Conservation (phyloP, 1,140 invertebrate genomes). For the Diorhabda sublineata region DNA sequence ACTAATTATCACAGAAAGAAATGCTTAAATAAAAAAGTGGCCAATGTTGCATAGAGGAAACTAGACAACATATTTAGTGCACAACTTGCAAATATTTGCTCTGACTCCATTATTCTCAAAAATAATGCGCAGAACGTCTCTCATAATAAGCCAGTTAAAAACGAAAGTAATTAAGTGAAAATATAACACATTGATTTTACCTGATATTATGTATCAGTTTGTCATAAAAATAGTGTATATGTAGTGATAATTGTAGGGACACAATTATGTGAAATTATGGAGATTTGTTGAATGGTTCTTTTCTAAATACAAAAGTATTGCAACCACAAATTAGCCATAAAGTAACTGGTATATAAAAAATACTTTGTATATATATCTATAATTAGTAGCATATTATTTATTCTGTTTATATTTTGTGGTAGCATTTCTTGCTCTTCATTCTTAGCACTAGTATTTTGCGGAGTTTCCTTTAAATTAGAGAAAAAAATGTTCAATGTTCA, state of each 20-base stretch:
- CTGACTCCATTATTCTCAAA: constrained; percentile 20
- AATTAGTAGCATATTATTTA: background rate
- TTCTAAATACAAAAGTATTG: constrained; percentile 1
- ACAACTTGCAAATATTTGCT: background rate
- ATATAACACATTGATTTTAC: no score
- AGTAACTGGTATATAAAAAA: background rate
- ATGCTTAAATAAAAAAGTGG: constrained; percentile 35
- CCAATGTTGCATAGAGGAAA: constrained; percentile 21
- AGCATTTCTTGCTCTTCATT: background rate
- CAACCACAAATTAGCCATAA: background rate
- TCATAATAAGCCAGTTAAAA: background rate
- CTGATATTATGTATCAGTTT: background rate
- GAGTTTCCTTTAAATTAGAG: constrained; percentile 11
- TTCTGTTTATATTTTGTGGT: background rate
- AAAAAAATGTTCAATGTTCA: constrained; percentile 11
- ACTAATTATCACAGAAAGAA: constrained; percentile 42
- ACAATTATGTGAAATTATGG: background rate
- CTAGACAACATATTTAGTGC: constrained; percentile 31
- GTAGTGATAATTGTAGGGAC: background rate
- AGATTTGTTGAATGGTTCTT: background rate
- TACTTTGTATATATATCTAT: background rate
- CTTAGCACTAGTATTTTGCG: constrained; percentile 15
- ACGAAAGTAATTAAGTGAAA: background rate
- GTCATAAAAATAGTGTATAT: background rate
- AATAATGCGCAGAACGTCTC: constrained; percentile 27